Base-by-base conservation (phyloP, 2,888 invertebrate genomes). In the Cheilosia impressa region DNA sequence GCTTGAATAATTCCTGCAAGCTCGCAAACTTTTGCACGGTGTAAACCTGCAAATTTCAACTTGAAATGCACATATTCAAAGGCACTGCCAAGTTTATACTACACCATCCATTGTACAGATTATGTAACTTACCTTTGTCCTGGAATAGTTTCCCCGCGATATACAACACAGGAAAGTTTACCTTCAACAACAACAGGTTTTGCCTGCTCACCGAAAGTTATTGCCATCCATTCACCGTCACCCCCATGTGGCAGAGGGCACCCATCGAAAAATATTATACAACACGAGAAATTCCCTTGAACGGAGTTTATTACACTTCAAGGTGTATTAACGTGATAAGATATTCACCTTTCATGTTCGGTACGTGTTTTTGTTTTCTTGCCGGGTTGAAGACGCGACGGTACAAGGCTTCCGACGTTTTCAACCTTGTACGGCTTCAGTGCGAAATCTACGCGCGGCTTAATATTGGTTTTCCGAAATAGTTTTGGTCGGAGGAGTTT, bases 241-340 rank as follows among this genome's bases (percentile, higher is more conserved):
- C 45, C n/a, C 27, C 3, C 4, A 13, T 83, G 31, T 9, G 31
- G 31, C 31, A 31, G 7, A 9, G 31, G 31, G 2, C 31, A 17
- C 45, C 47, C 9, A 63, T n/a, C 9, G 47, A 58, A 65, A 66
- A 77, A 75, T 62, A 47, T 71, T 60, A 63, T 38, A 65, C 58
- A 71, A 72, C 50, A 43, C 69, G 76, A 71, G 65, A 80, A 79
- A 62, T 78, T 82, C 62, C 87, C 85, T 83, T 83, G 77, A 80
- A 75, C 68, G 24, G 65, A 82, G 82, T 87, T 87, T 87, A 87
- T 87, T 87, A 73, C 87, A 87, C 77, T 87, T 87, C 73, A 82
- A 82, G 87, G 77, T 82, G 73, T 82, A 87, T 87, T 76, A 87
- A 87, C 69, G 73, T 87, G 87, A 87, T 82, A 82, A 87, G 87